Evolutionary conservation across 2,888 invertebrate genomes (phyloP).

Genomic region (Lepeophtheirus nordmannii): DNA sequence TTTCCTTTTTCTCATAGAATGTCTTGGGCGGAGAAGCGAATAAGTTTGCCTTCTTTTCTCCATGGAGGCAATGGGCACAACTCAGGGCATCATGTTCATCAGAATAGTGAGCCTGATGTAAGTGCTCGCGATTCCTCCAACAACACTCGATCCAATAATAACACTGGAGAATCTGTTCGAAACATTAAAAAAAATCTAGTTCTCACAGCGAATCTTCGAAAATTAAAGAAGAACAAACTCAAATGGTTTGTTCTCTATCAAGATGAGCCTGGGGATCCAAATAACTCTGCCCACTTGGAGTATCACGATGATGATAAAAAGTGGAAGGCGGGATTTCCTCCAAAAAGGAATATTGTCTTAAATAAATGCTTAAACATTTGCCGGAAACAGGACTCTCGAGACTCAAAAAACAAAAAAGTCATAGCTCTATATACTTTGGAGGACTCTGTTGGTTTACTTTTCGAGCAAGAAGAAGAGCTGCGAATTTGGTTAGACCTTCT

Average conservation of each 20-base stretch:
- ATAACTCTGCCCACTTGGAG: slow-evolving; percentile 1
- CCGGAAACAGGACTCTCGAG: slow-evolving; percentile 9
- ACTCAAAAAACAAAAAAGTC: slow-evolving; percentile 8
- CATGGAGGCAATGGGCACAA: neutral
- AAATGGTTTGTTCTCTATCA: slow-evolving; percentile 18
- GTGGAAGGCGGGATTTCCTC: slow-evolving; percentile 11
- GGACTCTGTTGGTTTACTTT: neutral
- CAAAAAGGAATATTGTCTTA: neutral
- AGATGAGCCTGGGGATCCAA: slow-evolving; percentile 9
- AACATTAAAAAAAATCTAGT: slow-evolving; percentile 14
- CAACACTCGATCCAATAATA: neutral
- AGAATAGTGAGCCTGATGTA: too few species aligned
- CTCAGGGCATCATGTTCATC: neutral
- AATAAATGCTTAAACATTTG: slow-evolving; percentile 7
- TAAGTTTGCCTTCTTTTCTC: neutral
- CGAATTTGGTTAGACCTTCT: slow-evolving; percentile 24
- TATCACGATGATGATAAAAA: slow-evolving; percentile 15
- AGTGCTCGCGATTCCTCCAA: neutral
- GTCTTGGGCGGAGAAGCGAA: slow-evolving; percentile 4
- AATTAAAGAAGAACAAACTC: slow-evolving; percentile 2
- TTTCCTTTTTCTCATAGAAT: neutral
- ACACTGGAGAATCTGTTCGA: neutral
- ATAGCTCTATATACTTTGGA: slow-evolving; percentile 7
- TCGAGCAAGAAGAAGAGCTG: slow-evolving; percentile 23
- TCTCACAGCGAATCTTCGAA: neutral